These are phyloP conservation scores for Telmatherina bonti DNA, from an alignment of 2,797 vertebrate species.

Conservation along the genomic window DNA sequence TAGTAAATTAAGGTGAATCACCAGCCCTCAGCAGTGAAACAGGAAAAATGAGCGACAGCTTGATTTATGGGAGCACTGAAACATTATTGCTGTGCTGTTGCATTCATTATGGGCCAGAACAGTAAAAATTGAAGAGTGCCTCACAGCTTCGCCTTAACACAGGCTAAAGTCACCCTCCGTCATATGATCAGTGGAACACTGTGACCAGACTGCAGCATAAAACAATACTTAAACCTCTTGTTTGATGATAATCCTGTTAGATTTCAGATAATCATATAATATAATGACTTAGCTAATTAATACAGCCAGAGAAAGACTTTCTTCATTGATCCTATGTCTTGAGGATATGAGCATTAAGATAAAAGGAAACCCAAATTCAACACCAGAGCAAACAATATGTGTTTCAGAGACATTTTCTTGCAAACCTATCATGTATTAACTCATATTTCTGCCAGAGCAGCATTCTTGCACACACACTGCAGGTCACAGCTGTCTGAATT, in stretches of 20 bases:
- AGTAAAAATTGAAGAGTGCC: constrained; percentile 16
- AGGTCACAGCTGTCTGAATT: constrained; percentile 50
- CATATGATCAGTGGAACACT: constrained; percentile 51
- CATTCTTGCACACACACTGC: constrained; percentile 30
- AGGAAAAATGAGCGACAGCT: neutral
- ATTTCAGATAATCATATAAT: constrained; percentile 39
- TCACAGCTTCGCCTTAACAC: constrained; percentile 15
- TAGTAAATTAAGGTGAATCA: neutral
- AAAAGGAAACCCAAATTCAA: constrained; percentile 9
- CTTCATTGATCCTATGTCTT: neutral
- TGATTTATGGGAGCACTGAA: neutral
- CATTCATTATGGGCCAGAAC: neutral
- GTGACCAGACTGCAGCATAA: constrained; percentile 44
- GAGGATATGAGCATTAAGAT: neutral
- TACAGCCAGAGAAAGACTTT: neutral
- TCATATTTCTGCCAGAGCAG: constrained; percentile 5
- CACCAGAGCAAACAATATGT: constrained; percentile 6
- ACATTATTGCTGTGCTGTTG: neutral
- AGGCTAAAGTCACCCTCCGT: constrained; percentile 24
- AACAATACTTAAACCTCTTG: constrained; percentile 48
- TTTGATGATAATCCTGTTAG: constrained; percentile 50
- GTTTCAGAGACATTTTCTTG: constrained; percentile 11
- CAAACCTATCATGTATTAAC: constrained; percentile 11
- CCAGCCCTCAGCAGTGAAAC: neutral
- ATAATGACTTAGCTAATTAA: neutral